Percentiles rank a stretch among this genome's conserved stretches.
phyloP scores from a whole-genome alignment of 1,140 invertebrate species.

The Meteorus sp. region DNA sequence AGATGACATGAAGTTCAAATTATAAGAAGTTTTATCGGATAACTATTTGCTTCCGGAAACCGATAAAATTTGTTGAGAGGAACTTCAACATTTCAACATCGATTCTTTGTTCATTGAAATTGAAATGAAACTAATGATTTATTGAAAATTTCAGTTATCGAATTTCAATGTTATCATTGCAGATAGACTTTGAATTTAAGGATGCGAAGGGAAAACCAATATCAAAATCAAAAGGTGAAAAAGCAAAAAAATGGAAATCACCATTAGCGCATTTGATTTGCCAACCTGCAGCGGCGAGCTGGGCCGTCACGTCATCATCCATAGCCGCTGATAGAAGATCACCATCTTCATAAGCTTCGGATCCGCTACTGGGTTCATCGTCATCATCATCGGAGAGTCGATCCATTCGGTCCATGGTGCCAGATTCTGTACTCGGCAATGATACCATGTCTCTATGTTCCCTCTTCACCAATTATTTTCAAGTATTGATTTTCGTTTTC shows the following conservation, averaged over 20 bases:
- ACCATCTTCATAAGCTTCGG: slow-evolving; percentile 71
- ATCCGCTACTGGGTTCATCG: slow-evolving; percentile 75
- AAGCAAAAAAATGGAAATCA: slow-evolving; percentile 62
- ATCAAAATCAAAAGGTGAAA: slow-evolving; percentile 39
- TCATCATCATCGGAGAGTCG: slow-evolving; percentile 76
- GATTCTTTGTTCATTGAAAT: too few relatives aligned
- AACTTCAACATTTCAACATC: too few relatives aligned
- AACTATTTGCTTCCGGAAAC: too few relatives aligned
- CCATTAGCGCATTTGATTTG: slow-evolving; percentile 61
- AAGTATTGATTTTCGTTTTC: slow-evolving; percentile 25
- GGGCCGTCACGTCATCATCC: slow-evolving; percentile 93
- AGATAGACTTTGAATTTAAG: too few relatives aligned
- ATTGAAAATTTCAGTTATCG: slow-evolving; percentile 1
- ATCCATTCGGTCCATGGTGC: slow-evolving; percentile 60
- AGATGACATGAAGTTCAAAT: too few relatives aligned
- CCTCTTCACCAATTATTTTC: slow-evolving; percentile 16
- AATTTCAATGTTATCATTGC: too few relatives aligned
- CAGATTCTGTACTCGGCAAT: slow-evolving; percentile 45
- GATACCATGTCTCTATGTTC: slow-evolving; percentile 50
- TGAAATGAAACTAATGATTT: too few relatives aligned
- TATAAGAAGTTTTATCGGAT: too few relatives aligned
- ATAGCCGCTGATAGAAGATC: slow-evolving; percentile 79
- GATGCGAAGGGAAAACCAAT: too few relatives aligned
- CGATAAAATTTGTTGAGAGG: too few relatives aligned
- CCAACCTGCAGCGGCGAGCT: slow-evolving; percentile 90